A percentile compares a stretch with the other conserved stretches of the same genome.
phyloP scores from a whole-genome alignment of 1,140 invertebrate species.

The Drosophila obscura region DNA sequence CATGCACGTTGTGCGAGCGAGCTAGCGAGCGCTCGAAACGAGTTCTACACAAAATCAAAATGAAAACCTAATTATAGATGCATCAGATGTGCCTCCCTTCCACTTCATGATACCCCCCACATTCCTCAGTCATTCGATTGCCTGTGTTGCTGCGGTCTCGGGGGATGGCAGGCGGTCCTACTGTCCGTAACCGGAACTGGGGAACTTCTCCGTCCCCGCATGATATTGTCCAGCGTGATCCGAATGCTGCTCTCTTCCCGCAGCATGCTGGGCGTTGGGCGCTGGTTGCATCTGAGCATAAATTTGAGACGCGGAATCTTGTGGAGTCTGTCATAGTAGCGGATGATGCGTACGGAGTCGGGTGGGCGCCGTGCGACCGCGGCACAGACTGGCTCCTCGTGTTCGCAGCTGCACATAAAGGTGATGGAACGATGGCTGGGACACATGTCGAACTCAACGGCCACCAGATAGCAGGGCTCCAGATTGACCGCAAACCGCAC shows the following conservation, averaged over 20 bases:
- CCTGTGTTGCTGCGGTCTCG: background rate
- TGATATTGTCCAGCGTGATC: slow-evolving; percentile 50
- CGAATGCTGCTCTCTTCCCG: slow-evolving; percentile 29
- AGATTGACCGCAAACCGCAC: slow-evolving; percentile 61
- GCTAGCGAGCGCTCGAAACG: slow-evolving; percentile 31
- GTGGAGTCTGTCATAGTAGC: slow-evolving; percentile 60
- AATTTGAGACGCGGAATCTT: slow-evolving; percentile 54
- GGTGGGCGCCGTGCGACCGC: slow-evolving; percentile 10
- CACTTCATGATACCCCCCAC: background rate
- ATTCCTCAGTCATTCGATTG: background rate
- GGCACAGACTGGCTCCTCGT: slow-evolving; percentile 20
- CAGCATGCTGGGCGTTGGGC: slow-evolving; percentile 13
- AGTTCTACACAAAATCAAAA: slow-evolving; percentile 41
- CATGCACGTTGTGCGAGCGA: background rate
- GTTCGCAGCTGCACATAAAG: slow-evolving; percentile 52
- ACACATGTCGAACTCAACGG: slow-evolving; percentile 46
- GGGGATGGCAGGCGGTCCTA: slow-evolving; percentile 15
- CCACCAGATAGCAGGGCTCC: slow-evolving; percentile 73
- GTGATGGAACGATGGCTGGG: slow-evolving; percentile 38
- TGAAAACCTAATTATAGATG: slow-evolving; percentile 25
- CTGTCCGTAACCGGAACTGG: slow-evolving; percentile 22
- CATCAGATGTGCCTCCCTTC: background rate
- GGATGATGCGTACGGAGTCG: slow-evolving; percentile 33
- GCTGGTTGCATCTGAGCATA: slow-evolving; percentile 47
- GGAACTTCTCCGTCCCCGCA: slow-evolving; percentile 29